Conservation (phyloP, 2,888 invertebrate genomes). For the Meloe dianella region DNA sequence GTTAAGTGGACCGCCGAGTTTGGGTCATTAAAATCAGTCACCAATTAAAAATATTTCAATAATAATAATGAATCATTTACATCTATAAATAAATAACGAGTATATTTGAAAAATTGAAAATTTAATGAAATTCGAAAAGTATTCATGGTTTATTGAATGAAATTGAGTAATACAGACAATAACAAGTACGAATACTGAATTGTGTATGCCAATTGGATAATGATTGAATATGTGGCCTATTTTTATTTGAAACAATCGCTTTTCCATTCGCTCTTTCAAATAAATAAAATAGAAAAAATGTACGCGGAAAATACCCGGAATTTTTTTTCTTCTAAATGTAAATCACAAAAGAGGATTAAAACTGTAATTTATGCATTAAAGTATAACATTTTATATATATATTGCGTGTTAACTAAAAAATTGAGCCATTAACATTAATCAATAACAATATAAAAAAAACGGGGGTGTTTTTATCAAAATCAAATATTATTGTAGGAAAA, state of each 20-base stretch:
- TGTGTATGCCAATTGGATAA: not conserved
- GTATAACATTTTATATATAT: not conserved
- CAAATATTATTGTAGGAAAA: not conserved
- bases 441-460: not conserved
- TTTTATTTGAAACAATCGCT: not conserved
- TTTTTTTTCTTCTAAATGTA: not conserved
- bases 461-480: not conserved
- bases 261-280: not conserved
- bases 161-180: not conserved
- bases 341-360: not conserved
- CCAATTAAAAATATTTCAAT: constrained; percentile 3
- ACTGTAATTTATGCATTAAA: not conserved
- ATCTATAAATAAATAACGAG: not conserved
- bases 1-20: constrained; percentile 9
- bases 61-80: not conserved
- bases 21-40: constrained; percentile 5
- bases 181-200: not conserved
- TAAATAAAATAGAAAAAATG: not conserved
- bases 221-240: not conserved
- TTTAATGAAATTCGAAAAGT: not conserved
- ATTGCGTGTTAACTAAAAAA: not conserved
- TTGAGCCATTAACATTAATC: constrained; percentile 8
- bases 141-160: not conserved
- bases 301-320: not conserved
- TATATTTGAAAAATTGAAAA: not conserved